Evolutionary conservation across 2,797 vertebrate genomes (phyloP).

Genomic region (Myotis daubentonii): DNA sequence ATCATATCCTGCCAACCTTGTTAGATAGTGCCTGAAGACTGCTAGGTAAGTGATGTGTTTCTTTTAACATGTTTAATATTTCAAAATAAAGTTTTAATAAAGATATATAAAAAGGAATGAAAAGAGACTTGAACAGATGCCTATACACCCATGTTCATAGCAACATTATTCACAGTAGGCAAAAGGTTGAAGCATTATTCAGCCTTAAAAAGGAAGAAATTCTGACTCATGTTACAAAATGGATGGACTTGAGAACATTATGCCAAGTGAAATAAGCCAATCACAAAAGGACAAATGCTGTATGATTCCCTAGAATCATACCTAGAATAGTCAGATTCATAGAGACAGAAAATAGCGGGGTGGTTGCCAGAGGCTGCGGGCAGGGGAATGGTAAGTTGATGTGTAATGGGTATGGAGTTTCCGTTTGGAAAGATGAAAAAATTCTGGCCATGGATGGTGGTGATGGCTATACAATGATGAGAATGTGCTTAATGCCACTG

Average conservation of each 20-base stretch:
- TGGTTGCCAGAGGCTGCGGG: neutral
- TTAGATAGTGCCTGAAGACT: constrained; percentile 45
- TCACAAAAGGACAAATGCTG: neutral
- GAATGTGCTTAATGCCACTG: neutral
- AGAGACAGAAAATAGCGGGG: neutral
- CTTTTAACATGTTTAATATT: constrained; percentile 48
- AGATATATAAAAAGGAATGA: neutral
- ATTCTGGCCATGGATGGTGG: neutral
- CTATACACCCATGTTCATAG: neutral
- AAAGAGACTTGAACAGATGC: neutral
- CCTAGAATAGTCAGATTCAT: neutral
- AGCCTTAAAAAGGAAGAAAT: constrained; percentile 21
- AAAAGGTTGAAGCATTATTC: neutral
- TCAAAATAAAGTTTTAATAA: constrained; percentile 47
- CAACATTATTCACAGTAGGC: neutral
- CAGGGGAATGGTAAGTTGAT: neutral
- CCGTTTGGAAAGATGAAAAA: neutral
- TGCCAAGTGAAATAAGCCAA: constrained; percentile 41
- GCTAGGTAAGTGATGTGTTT: constrained; percentile 27
- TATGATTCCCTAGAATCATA: neutral
- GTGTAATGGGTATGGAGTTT: neutral
- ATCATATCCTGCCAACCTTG: neutral
- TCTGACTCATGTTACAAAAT: neutral
- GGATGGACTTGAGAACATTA: neutral
- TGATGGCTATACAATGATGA: neutral